Conservation (phyloP, 2,797 vertebrate species). For the Botia kubotai region DNA sequence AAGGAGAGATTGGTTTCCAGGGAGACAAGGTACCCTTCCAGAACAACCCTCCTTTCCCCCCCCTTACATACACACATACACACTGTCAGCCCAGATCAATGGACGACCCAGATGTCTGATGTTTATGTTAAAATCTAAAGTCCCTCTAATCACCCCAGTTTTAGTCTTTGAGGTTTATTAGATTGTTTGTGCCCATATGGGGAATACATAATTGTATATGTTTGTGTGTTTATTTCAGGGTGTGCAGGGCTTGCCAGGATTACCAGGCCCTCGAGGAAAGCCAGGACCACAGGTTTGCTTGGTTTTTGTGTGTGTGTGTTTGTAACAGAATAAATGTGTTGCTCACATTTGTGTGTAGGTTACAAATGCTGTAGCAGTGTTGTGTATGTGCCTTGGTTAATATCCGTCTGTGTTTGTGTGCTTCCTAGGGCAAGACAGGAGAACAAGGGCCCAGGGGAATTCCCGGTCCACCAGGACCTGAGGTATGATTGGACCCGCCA, state of each 20-base stretch:
- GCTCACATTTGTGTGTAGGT: neutral
- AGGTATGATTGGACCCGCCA: constrained; percentile 79
- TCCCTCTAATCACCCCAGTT: neutral
- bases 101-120: neutral
- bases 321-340: neutral
- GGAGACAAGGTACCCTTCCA: constrained; percentile 89
- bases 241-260: constrained; percentile 87
- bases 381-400: constrained; percentile 28
- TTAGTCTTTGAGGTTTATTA: neutral
- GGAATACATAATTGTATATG: neutral
- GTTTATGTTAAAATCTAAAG: neutral
- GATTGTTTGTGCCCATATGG: neutral
- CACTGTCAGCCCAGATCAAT: neutral
- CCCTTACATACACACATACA: neutral
- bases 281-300: constrained; percentile 86
- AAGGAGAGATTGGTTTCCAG: constrained; percentile 91
- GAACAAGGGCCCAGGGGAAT: constrained; percentile 89
- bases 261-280: constrained; percentile 87
- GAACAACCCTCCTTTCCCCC: neutral
- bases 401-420: constrained; percentile 11
- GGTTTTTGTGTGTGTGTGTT: constrained; percentile 35
- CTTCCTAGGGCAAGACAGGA: constrained; percentile 85
- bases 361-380: neutral
- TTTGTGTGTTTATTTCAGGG: constrained; percentile 79
- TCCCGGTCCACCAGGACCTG: constrained; percentile 88